These are phyloP conservation scores for Euthynnus affinis DNA, from an alignment of 2,797 vertebrate genomes.

Conservation along the genomic window DNA sequence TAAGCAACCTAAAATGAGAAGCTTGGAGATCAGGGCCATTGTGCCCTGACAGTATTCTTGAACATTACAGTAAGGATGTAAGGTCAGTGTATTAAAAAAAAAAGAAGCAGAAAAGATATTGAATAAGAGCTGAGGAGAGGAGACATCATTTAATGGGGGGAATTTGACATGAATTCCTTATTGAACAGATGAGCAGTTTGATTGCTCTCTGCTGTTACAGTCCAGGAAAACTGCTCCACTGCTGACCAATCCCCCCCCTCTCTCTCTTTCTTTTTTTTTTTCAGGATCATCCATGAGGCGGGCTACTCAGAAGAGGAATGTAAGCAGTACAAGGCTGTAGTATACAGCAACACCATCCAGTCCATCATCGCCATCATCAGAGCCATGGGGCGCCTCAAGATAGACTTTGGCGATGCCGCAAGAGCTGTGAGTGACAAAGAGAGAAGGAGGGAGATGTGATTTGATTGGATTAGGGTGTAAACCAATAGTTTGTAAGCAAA, in stretches of 20 bases:
- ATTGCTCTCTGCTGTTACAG: not conserved
- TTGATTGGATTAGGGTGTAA: not conserved
- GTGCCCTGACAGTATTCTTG: slow-evolving; percentile 9
- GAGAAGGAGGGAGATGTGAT: not conserved
- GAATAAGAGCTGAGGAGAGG: not conserved
- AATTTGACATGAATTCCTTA: not conserved
- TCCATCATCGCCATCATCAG: slow-evolving; percentile 98
- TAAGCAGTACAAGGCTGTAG: slow-evolving; percentile 98
- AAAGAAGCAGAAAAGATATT: not conserved
- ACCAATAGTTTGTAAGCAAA: slow-evolving; percentile 10
- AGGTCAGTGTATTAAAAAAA: slow-evolving; percentile 2
- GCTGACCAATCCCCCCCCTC: not conserved
- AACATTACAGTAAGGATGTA: not conserved
- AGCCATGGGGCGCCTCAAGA: slow-evolving; percentile 98
- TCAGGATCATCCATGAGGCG: slow-evolving; percentile 97
- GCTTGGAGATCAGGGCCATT: slow-evolving; percentile 3
- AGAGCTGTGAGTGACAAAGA: slow-evolving; percentile 90
- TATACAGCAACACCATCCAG: slow-evolving; percentile 99
- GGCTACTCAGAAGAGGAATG: slow-evolving; percentile 99
- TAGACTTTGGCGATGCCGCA: slow-evolving; percentile 93
- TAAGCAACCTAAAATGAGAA: slow-evolving; percentile 20
- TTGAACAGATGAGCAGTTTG: not conserved
- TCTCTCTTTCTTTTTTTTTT: not conserved
- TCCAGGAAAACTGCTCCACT: not conserved
- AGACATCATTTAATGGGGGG: not conserved